Evolutionary conservation across 1,140 invertebrate genomes (phyloP).

Genomic region (Uloborus diversus): DNA sequence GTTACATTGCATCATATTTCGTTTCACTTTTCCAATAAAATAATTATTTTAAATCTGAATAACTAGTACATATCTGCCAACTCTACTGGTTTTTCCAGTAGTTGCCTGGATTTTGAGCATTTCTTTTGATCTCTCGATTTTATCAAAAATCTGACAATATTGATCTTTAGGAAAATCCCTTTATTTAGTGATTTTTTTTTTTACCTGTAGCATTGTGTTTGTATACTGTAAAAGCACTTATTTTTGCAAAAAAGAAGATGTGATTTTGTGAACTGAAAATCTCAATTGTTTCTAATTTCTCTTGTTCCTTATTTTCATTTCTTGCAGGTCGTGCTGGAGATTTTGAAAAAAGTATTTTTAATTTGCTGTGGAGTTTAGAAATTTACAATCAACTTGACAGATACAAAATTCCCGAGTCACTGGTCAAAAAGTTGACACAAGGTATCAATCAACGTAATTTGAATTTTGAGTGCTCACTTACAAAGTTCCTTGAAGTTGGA

Average conservation of each 20-base stretch:
- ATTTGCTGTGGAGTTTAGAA: conserved; percentile 10
- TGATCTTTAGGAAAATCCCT: background rate
- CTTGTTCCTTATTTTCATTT: background rate
- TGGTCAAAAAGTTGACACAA: conserved; percentile 16
- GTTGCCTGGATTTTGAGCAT: background rate
- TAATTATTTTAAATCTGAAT: background rate
- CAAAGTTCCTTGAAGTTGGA: conserved; percentile 37
- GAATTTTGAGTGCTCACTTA: background rate
- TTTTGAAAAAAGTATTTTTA: conserved; percentile 16
- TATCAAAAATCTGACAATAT: background rate
- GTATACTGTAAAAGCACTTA: too few species aligned
- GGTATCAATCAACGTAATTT: background rate
- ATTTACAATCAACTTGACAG: background rate
- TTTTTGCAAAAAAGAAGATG: too few species aligned
- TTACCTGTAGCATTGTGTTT: too few species aligned
- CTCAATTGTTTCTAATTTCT: background rate
- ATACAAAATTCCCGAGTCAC: background rate
- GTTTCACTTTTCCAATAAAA: background rate
- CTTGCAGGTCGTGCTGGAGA: conserved; percentile 8
- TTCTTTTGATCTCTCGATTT: background rate
- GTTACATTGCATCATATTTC: background rate
- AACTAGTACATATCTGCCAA: background rate
- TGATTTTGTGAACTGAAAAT: too few species aligned
- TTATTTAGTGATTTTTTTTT: too few species aligned
- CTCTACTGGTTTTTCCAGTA: too few species aligned